Conservation (phyloP, 2,797 vertebrate genomes). For the Leontopithecus rosalia region DNA sequence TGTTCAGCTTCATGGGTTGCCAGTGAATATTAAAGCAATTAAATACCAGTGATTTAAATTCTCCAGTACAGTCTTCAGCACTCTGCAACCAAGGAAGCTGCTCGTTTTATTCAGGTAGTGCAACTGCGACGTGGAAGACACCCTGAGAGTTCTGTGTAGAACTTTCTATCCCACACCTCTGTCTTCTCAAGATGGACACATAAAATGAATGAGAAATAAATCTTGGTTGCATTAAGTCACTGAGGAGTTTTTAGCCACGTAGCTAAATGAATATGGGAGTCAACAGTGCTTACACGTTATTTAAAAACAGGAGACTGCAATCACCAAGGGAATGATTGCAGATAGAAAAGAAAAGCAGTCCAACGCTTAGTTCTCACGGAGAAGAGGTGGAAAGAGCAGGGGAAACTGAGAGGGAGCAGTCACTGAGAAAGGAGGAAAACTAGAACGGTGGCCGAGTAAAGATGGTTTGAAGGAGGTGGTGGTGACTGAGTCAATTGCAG, state of each 20-base stretch:
- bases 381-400: background rate
- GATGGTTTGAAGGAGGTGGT: background rate
- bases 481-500: background rate
- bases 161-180: background rate
- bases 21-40: constrained; percentile 13
- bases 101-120: background rate
- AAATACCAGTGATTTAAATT: background rate
- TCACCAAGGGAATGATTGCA: background rate
- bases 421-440: background rate
- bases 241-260: background rate
- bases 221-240: background rate
- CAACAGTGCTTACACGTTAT: background rate
- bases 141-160: background rate
- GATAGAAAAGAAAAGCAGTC: background rate
- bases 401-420: background rate
- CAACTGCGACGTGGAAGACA: background rate
- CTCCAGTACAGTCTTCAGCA: background rate
- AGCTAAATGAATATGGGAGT: background rate
- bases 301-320: background rate
- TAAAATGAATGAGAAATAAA: background rate
- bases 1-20: background rate
- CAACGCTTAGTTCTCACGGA: background rate
- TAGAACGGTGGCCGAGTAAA: background rate
- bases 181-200: background rate
- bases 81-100: background rate